phyloP scores from a whole-genome alignment of 2,113 vertebrate genomes.

The Apodemus sylvaticus region DNA sequence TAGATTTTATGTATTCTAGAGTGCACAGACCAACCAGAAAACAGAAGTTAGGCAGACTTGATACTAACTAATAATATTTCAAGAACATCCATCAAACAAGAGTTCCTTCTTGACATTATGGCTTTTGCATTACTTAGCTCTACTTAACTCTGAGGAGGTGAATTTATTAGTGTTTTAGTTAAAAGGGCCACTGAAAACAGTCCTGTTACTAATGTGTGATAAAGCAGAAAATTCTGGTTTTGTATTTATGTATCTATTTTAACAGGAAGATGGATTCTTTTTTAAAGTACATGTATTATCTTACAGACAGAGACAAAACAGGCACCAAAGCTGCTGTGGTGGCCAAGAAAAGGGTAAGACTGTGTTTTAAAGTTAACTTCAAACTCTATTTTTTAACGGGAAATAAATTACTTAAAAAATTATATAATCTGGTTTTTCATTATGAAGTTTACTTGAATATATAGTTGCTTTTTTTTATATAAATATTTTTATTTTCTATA shows the following conservation, averaged over 20 bases:
- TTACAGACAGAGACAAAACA: constrained; percentile 64
- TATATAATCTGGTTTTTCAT: neutral
- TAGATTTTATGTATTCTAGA: neutral
- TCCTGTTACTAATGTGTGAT: neutral
- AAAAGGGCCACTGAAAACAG: neutral
- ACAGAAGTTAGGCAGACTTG: neutral
- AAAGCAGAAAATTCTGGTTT: constrained; percentile 16
- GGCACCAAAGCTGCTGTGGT: constrained; percentile 30
- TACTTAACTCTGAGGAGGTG: neutral
- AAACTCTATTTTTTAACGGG: constrained; percentile 53
- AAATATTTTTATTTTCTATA: no score
- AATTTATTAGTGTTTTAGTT: constrained; percentile 57
- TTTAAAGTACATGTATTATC: constrained; percentile 48
- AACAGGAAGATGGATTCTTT: neutral
- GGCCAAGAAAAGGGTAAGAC: constrained; percentile 71
- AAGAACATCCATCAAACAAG: neutral
- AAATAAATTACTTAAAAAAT: constrained; percentile 57
- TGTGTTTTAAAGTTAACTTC: constrained; percentile 24
- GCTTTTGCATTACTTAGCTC: constrained; percentile 7
- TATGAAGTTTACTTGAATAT: constrained; percentile 24
- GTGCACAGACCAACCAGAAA: neutral
- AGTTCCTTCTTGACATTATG: neutral
- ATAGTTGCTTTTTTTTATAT: no score
- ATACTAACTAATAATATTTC: neutral
- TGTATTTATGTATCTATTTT: neutral